phyloP scores from a whole-genome alignment of 2,797 vertebrate genomes.

The Hyperoplus immaculatus region DNA sequence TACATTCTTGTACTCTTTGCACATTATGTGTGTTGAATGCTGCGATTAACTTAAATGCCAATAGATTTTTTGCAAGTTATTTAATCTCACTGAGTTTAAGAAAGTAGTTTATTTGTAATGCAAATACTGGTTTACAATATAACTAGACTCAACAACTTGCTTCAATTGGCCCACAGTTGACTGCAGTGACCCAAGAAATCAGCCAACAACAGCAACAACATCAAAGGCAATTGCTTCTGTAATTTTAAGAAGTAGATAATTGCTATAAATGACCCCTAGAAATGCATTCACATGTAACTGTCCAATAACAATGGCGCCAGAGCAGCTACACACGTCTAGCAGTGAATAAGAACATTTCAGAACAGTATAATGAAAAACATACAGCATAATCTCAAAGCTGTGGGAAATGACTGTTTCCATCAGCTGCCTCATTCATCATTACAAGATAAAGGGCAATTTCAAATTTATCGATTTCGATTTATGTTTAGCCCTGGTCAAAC shows the following conservation, averaged over 20 bases:
- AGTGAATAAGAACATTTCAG: no score
- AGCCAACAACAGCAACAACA: conserved; percentile 12
- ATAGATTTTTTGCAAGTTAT: neutral
- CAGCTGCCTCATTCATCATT: neutral
- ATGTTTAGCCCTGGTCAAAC: neutral
- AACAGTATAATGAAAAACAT: neutral
- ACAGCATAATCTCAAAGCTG: neutral
- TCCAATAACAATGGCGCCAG: conserved; percentile 6
- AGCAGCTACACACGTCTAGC: neutral
- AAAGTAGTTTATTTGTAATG: no score
- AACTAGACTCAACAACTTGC: conserved; percentile 12
- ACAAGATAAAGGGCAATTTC: neutral
- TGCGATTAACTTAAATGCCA: neutral
- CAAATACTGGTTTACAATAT: no score
- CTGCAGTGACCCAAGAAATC: neutral
- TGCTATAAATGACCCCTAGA: conserved; percentile 18
- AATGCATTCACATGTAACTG: neutral
- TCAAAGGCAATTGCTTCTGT: conserved; percentile 5
- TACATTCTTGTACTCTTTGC: neutral
- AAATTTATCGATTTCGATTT: no score
- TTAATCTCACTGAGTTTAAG: no score
- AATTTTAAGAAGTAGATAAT: conserved; percentile 13
- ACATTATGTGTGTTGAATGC: neutral
- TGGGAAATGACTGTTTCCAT: neutral
- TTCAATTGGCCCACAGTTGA: neutral